These are phyloP conservation scores for Melozone crissalis DNA, from an alignment of 2,113 vertebrate species.

Conservation along the genomic window DNA sequence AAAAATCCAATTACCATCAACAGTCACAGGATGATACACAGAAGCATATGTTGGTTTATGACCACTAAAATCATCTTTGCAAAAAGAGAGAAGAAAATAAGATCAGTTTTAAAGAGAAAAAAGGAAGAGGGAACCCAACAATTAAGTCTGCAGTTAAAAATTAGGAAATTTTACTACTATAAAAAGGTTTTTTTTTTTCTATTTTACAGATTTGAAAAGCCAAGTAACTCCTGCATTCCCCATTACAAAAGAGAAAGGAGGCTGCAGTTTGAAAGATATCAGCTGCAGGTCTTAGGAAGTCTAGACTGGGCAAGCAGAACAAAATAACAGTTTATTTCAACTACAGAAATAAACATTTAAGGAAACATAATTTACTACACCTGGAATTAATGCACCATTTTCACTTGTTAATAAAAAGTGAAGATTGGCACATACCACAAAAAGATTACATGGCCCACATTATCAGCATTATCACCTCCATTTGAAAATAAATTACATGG, in stretches of 20 bases:
- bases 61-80: constrained; percentile 44
- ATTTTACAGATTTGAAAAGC: background rate
- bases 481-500: constrained; percentile 12
- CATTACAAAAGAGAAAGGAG: background rate
- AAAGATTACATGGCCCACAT: background rate
- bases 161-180: background rate
- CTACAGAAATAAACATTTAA: background rate
- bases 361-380: background rate
- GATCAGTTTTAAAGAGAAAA: constrained; percentile 45
- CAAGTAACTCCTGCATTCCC: background rate
- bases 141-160: background rate
- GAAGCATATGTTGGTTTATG: constrained; percentile 27
- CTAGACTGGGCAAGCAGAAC: background rate
- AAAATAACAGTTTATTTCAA: background rate
- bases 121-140: background rate
- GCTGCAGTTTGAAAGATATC: background rate
- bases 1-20: constrained; percentile 36
- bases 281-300: background rate
- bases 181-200: background rate
- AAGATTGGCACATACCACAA: background rate
- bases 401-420: background rate
- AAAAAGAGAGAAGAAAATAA: constrained; percentile 32
- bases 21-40: constrained; percentile 46
- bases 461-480: background rate
- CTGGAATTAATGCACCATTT: background rate